Base-by-base conservation (phyloP, 2,888 invertebrate genomes). In the Pyralis farinalis region DNA sequence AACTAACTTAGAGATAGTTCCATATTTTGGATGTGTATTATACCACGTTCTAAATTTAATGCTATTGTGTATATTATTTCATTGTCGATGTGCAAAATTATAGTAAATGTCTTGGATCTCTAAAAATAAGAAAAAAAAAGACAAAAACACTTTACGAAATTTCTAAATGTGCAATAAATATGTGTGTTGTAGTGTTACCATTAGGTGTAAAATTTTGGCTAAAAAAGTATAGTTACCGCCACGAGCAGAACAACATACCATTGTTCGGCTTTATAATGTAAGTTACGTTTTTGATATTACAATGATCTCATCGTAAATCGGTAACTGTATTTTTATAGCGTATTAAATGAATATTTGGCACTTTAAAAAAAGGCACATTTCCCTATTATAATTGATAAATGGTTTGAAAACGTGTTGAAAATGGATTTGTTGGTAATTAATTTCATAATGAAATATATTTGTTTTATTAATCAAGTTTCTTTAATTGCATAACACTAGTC, bases 111-210 rank as follows among this genome's bases (percentile, higher is more conserved):
- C 86, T 89, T 86, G 86, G 86, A 87, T 86, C 84, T 87, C 83
- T 85, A 86, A 87, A 87, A 85, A 80, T 82, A 78, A 82, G 74
- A 74, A 82, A 84, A 85, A 81, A 87, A 88, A 86, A 84, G 79
- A 84, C 80, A 87, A 87, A 86, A 86, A 87, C 75, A 88, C 80
- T 86, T 88, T 86, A 86, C 72, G 75, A 85, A 89, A 84, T 85
- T 88, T 89, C 89, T 90, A 86, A 88, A 88, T 89, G 90, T 90
- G 90, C 89, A 89, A 89, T 89, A 89, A 88, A 83, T 87, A 84
- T 88, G 89, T 89, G 88, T 89, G 89, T 89, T 82, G 88, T 89
- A 90, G 90, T 87, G 82, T 87, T 87, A 86, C 85, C 84, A 76
- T 87, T 87, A 87, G 86, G 87, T 83, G 77, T 87, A 84, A 84